Evolutionary conservation across 2,113 vertebrate genomes (phyloP), one percentile per base, ranked within the genome.

Genomic region (Hemichromis elongatus): DNA sequence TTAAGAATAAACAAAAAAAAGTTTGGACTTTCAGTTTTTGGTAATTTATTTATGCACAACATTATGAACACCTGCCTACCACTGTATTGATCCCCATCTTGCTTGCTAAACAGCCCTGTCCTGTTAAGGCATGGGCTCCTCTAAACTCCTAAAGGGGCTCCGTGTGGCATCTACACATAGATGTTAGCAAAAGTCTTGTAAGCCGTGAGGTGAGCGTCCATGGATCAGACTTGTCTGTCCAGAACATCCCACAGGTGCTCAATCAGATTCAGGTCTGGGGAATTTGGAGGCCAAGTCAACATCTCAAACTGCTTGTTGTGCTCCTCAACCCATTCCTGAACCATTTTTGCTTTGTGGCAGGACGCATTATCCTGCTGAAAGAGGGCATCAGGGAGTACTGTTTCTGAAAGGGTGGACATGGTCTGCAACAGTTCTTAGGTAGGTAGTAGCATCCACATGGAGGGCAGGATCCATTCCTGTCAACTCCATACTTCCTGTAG

Each of bases 101-200:
- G 6, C 12, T 26, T 11, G 54, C 4, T 6, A 56, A 56, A 56
- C 54, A 56, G 24, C 14, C 24, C 12, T 56, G 54, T 26, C 24
- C 3, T 56, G 6, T 26, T 56, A 26, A 56, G 0, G 54, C 24
- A 0, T 14, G 24, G 54, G 26, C 24, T 26, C 0, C 12, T 56
- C 54, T 14, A 26, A 12, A 56, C 12, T 24, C 54, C 2, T 26
- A 6, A 56, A 56, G 3, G 54, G 26, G 7, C 54, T n/a, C n/a
- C n/a, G n/a, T 56, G 54, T 14, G 21, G 12, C 54, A 56, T 26
- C 21, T 26, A 0, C 0, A 55, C 54, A 21, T 26, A 55, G 54
- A 55, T 55, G 21, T 28, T 9, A 56, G 24, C 24, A 28, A 57
- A 57, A 28, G 24, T 28, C 55, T 24, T 57, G 4, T 28, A 57